Conservation (phyloP, 2,797 vertebrate species). For the Neosilurus hyrtlii region DNA sequence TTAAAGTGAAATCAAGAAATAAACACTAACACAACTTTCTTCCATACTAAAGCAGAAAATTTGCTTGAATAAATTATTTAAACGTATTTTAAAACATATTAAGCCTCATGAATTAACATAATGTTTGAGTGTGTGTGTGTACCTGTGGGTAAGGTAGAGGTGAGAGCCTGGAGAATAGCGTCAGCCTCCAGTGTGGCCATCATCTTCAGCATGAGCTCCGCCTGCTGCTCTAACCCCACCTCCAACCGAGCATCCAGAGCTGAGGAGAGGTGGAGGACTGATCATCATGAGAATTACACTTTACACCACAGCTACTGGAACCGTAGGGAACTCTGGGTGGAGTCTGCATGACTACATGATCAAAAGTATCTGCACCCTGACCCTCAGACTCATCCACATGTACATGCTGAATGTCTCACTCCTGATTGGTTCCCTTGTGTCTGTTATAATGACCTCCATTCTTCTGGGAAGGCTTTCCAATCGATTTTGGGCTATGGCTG, state of each 20-base stretch:
- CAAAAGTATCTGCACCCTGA: too few species aligned
- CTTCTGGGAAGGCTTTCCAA: too few species aligned
- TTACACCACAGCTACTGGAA: neutral
- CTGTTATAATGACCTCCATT: too few species aligned
- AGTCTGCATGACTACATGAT: neutral
- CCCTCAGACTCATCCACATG: too few species aligned
- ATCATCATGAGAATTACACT: too few species aligned
- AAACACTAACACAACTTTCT: neutral
- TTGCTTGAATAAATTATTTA: too few species aligned
- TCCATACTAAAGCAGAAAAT: too few species aligned
- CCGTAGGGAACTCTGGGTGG: neutral
- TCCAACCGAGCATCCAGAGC: slow-evolving; percentile 94
- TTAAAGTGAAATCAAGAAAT: neutral
- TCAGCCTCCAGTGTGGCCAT: slow-evolving; percentile 98
- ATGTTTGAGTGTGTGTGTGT: slow-evolving; percentile 38
- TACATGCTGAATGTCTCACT: too few species aligned
- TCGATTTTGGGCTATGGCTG: too few species aligned
- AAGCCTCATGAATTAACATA: too few species aligned
- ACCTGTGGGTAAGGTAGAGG: slow-evolving; percentile 90
- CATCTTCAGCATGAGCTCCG: slow-evolving; percentile 99
- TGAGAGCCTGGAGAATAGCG: slow-evolving; percentile 94
- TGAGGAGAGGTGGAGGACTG: slow-evolving; percentile 61
- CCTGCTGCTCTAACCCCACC: slow-evolving; percentile 97
- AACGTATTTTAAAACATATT: too few species aligned
- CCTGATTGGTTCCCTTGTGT: too few species aligned